Evolutionary conservation across 2,888 invertebrate species (phyloP).

Genomic region (Mythimna ferrago): DNA sequence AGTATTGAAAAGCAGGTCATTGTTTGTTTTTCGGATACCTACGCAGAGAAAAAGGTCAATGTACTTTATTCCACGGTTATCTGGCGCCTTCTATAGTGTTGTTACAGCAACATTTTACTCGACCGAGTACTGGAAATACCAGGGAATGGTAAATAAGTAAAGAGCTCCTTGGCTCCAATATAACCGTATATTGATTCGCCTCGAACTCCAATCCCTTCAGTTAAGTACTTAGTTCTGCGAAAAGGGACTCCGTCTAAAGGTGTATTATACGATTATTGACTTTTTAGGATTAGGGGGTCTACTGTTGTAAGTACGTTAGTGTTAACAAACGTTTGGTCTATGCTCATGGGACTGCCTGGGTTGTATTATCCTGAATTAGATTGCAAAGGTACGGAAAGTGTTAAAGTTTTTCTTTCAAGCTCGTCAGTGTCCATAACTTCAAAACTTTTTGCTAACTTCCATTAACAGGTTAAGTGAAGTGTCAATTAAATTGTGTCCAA

Average conservation of each 20-base stretch:
- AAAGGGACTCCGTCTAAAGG: conserved; percentile 45
- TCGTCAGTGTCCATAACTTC: not conserved
- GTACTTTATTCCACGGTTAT: too few species aligned
- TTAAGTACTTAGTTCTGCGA: conserved; percentile 40
- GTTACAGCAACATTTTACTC: conserved; percentile 39
- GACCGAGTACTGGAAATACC: conserved; percentile 26
- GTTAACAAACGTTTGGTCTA: conserved; percentile 10
- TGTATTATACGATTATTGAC: conserved; percentile 58
- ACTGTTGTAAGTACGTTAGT: conserved; percentile 20
- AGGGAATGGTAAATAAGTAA: conserved; percentile 50
- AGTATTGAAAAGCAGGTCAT: too few species aligned
- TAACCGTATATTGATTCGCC: conserved; percentile 58
- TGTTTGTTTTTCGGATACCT: too few species aligned
- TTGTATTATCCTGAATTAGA: not conserved
- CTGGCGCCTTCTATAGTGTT: not conserved
- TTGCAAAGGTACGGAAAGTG: not conserved
- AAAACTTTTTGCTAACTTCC: not conserved
- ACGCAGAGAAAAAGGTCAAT: too few species aligned
- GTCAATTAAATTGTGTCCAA: conserved; percentile 6
- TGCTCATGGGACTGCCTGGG: conserved; percentile 2
- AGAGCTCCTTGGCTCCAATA: conserved; percentile 42
- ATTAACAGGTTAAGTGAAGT: not conserved
- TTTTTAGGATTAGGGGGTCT: conserved; percentile 43
- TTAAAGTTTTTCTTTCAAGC: not conserved
- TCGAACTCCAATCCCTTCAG: conserved; percentile 41